Base-by-base conservation (phyloP, 2,888 invertebrate species). In the Ditylenchus weischeri region DNA sequence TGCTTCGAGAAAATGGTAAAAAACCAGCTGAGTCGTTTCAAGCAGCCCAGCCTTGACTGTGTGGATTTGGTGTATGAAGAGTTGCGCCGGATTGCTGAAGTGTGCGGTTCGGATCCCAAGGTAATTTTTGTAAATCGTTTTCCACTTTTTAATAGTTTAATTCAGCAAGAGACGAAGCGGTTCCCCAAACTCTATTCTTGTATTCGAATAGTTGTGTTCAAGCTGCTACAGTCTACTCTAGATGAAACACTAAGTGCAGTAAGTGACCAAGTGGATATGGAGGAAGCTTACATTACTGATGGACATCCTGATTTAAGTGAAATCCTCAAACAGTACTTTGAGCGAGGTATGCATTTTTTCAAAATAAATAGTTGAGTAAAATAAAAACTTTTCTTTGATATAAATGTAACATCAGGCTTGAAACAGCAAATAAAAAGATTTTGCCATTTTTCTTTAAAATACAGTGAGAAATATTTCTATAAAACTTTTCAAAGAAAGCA, bases 21-120 rank as follows among this genome's bases (percentile, higher is more conserved):
- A 84, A 87, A 95, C 59, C 98, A 99, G 86, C 96, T 99, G 73
- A 88, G 93, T 36, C 88, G 96, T 1, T 86, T 99, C 13, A 94
- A 96, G 84, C 96, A 98, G 80, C 98, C 98, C 0, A 93, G 95
- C 13, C 85, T 93, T 66, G 88, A 63, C 61, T 99, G 98, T 84
- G 94, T 99, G 0, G 98, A 98, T 85, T 86, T 99, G 80, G 93
- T 94, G 69, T 94, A 94, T 79, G 96, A 98, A 84, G 98, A 99
- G 86, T 94, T 99, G 94, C 95, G 96, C 85, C 88, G 96, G 69
- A 98, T 98, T 80, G 94, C 98, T 77, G 89, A 96, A 85, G 95
- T 98, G 84, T 99, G 98, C 84, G 96, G 96, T 72, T 92, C 91
- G 48, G 95, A 95, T 86, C 86, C 77, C 43, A 77, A 78, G 72